Percentiles rank a stretch among this genome's conserved stretches.
phyloP scores from a whole-genome alignment of 2,888 invertebrate genomes.

The Nymphalis c-album region DNA sequence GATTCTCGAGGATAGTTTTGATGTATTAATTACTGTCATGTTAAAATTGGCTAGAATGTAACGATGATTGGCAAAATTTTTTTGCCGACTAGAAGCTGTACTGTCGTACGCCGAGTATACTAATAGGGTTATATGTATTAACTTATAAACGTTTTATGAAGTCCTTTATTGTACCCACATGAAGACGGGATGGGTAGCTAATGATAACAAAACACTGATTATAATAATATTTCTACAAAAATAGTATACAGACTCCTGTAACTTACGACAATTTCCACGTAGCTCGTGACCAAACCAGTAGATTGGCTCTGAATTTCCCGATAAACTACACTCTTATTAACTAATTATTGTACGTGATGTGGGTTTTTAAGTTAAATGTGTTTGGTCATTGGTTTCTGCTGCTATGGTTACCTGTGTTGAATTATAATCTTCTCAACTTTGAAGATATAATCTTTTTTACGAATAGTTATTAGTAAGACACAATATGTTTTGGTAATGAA shows the following conservation, averaged over 20 bases:
- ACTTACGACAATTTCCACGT: constrained; percentile 49
- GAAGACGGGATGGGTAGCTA: too few species aligned
- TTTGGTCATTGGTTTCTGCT: constrained; percentile 24
- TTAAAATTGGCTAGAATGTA: too few species aligned
- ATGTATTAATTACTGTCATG: too few species aligned
- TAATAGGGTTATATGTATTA: too few species aligned
- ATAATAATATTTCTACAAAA: not conserved
- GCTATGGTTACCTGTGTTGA: constrained; percentile 13
- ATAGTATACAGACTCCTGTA: constrained; percentile 8
- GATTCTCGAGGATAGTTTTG: too few species aligned
- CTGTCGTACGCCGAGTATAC: too few species aligned
- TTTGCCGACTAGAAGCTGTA: too few species aligned
- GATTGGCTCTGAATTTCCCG: constrained; percentile 56
- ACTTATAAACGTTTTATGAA: too few species aligned
- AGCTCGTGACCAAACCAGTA: constrained; percentile 44
- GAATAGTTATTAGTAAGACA: too few species aligned
- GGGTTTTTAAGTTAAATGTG: constrained; percentile 35
- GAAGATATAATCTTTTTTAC: not conserved
- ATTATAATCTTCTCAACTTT: constrained; percentile 8
- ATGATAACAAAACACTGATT: not conserved
- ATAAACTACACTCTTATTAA: constrained; percentile 62
- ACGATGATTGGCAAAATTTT: too few species aligned
- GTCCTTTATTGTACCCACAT: too few species aligned
- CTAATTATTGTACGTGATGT: constrained; percentile 43
- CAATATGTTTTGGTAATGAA: too few species aligned